A percentile compares a stretch with the other conserved stretches of the same genome.
Conservation (phyloP, 2,888 invertebrate species). For the Pomacea canaliculata region DNA sequence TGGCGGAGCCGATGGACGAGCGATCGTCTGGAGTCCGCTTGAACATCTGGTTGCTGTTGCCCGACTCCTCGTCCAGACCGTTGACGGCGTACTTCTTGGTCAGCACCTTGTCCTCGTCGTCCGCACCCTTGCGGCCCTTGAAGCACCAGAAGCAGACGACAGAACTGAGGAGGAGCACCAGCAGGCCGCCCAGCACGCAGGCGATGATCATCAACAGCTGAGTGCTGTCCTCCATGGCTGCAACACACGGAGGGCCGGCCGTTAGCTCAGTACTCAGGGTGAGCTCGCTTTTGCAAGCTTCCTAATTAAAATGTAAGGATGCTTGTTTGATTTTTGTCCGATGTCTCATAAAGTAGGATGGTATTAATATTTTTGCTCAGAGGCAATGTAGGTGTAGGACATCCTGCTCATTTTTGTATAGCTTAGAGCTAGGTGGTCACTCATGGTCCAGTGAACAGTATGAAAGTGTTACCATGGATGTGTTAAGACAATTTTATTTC, state of each 20-base stretch:
- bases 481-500: too few species aligned
- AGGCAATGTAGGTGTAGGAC: too few species aligned
- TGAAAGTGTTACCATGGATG: too few species aligned
- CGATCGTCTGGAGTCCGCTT: constrained; percentile 18
- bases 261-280: too few species aligned
- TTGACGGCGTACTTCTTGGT: constrained; percentile 26
- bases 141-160: constrained; percentile 28
- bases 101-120: constrained; percentile 20
- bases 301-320: too few species aligned
- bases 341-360: too few species aligned
- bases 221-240: constrained; percentile 20
- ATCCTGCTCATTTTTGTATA: too few species aligned
- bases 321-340: too few species aligned
- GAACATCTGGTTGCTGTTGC: constrained; percentile 20
- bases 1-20: constrained; percentile 22
- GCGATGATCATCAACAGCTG: constrained; percentile 15
- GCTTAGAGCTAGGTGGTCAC: too few species aligned
- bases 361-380: too few species aligned
- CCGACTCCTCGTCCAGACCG: constrained; percentile 21
- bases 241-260: neutral
- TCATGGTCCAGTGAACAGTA: too few species aligned
- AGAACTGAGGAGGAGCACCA: constrained; percentile 18
- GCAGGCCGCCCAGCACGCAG: constrained; percentile 18
- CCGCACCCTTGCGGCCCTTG: constrained; percentile 16
- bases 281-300: too few species aligned